These are phyloP conservation scores for Harpegnathos saltator DNA, from an alignment of 1,140 invertebrate genomes.

Conservation along the genomic window DNA sequence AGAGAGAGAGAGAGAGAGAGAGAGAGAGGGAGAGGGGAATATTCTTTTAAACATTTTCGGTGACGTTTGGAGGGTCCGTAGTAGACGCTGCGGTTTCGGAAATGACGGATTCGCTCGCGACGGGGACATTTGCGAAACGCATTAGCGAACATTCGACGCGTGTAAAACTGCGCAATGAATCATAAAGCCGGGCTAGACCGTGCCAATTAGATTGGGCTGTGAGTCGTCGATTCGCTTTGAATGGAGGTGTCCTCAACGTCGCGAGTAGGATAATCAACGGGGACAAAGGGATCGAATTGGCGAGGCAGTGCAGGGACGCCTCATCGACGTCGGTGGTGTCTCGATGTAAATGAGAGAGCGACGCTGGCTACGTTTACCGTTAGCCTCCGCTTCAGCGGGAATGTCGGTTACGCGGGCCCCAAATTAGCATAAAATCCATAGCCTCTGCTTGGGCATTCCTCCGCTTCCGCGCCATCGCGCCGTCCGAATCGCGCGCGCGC, in stretches of 20 bases:
- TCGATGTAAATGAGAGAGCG: slow-evolving; percentile 68
- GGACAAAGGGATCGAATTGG: slow-evolving; percentile 40
- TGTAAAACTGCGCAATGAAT: neutral
- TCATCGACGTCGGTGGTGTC: slow-evolving; percentile 43
- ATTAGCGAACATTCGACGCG: neutral
- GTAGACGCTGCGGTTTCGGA: too few relatives aligned
- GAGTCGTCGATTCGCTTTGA: slow-evolving; percentile 10
- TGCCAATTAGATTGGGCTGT: slow-evolving; percentile 12
- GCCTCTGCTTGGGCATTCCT: neutral
- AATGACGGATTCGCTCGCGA: neutral
- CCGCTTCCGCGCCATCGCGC: neutral
- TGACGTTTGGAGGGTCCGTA: too few relatives aligned
- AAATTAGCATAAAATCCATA: slow-evolving; percentile 50
- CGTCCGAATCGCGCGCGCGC: neutral
- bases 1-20: too few relatives aligned
- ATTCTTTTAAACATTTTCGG: too few relatives aligned
- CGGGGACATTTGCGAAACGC: neutral
- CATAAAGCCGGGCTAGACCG: neutral
- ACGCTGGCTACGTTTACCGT: slow-evolving; percentile 5
- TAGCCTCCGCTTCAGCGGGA: slow-evolving; percentile 34
- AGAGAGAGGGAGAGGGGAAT: too few relatives aligned
- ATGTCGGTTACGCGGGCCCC: slow-evolving; percentile 32
- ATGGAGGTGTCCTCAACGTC: slow-evolving; percentile 26
- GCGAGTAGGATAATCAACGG: slow-evolving; percentile 19
- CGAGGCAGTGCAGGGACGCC: slow-evolving; percentile 34